Evolutionary conservation across 2,113 vertebrate genomes (phyloP).

Genomic region (Lathamus discolor): DNA sequence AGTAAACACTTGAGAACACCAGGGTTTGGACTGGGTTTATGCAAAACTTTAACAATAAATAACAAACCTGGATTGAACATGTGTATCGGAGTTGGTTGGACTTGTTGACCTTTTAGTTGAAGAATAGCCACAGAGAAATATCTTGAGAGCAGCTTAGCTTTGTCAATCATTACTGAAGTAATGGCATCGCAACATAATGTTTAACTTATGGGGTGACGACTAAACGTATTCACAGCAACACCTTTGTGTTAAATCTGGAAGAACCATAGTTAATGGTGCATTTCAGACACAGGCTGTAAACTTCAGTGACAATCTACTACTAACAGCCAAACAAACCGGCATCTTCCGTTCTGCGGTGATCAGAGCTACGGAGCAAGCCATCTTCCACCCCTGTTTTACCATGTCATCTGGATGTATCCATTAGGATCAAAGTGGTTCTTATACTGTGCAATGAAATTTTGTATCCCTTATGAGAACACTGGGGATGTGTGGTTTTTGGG

Average conservation of each 20-base stretch:
- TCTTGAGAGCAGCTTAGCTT: slow-evolving; percentile 27
- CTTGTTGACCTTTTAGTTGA: slow-evolving; percentile 34
- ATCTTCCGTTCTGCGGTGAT: neutral
- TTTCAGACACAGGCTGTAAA: slow-evolving; percentile 62
- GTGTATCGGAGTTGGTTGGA: neutral
- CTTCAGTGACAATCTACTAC: slow-evolving; percentile 70
- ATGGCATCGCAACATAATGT: slow-evolving; percentile 68
- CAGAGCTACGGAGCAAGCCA: neutral
- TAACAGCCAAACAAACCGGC: slow-evolving; percentile 56
- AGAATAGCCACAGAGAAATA: slow-evolving; percentile 6
- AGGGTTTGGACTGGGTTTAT: neutral
- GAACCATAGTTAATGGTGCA: slow-evolving; percentile 64
- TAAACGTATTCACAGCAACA: slow-evolving; percentile 72
- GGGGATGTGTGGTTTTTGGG: fast-evolving
- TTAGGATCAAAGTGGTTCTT: neutral
- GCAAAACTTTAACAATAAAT: slow-evolving; percentile 10
- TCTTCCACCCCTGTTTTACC: neutral
- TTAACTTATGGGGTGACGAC: slow-evolving; percentile 69
- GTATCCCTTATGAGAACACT: neutral
- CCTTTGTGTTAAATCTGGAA: slow-evolving; percentile 73
- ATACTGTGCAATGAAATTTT: neutral
- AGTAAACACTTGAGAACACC: neutral
- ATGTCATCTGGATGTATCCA: neutral
- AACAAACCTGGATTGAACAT: neutral
- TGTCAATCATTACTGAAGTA: slow-evolving; percentile 75